Evolutionary conservation across 2,888 invertebrate genomes (phyloP).

Genomic region (Crematogaster levior): DNA sequence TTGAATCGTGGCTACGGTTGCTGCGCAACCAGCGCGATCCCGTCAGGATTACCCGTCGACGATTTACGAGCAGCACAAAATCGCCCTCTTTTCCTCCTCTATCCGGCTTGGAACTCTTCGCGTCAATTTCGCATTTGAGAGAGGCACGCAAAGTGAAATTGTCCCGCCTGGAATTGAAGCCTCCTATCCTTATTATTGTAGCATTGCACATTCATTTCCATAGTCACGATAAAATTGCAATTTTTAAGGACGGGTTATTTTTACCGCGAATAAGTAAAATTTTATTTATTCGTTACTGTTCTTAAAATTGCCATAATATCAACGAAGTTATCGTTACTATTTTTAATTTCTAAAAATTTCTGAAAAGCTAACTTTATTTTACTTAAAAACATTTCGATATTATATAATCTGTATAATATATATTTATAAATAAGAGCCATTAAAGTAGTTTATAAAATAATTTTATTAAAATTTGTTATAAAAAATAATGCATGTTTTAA

Average conservation of each 20-base stretch:
- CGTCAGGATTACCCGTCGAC: slow-evolving; percentile 70
- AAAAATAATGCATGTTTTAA: background rate
- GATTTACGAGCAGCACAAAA: slow-evolving; percentile 68
- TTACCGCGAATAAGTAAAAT: background rate
- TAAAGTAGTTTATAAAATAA: background rate
- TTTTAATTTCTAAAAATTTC: background rate
- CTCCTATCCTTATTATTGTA: slow-evolving; percentile 50
- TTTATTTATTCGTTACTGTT: background rate
- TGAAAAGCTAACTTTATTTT: background rate
- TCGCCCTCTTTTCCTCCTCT: slow-evolving; percentile 23
- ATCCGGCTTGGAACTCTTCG: slow-evolving; percentile 51
- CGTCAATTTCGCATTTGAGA: slow-evolving; percentile 65
- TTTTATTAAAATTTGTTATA: too few relatives aligned
- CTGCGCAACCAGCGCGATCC: slow-evolving; percentile 61
- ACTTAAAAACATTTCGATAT: background rate
- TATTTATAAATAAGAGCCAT: background rate
- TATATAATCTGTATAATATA: background rate
- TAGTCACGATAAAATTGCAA: slow-evolving; percentile 28
- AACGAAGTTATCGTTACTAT: background rate
- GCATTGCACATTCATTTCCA: slow-evolving; percentile 21
- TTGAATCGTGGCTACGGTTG: slow-evolving; percentile 70
- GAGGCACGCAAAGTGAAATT: slow-evolving; percentile 44
- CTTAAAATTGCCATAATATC: background rate
- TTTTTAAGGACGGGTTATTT: slow-evolving; percentile 14
- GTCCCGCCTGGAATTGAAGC: slow-evolving; percentile 43